phyloP scores from a whole-genome alignment of 2,113 vertebrate species.

The Phrynocephalus versicolor region DNA sequence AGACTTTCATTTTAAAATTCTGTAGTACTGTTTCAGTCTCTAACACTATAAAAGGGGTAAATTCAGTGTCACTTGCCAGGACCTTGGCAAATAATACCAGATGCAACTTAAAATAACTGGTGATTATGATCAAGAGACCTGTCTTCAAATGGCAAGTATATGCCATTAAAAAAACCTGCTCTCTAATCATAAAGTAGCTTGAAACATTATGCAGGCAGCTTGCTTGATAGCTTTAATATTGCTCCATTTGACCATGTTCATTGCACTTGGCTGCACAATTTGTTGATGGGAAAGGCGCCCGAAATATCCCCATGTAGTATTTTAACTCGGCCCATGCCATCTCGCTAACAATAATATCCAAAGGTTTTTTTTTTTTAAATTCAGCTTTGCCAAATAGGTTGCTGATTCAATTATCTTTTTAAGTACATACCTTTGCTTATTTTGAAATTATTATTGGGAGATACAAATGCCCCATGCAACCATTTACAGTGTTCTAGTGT shows the following conservation, averaged over 20 bases:
- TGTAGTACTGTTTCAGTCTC: slow-evolving; percentile 61
- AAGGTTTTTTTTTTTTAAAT: too few relatives aligned
- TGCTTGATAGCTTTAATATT: slow-evolving; percentile 70
- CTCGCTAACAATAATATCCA: slow-evolving; percentile 70
- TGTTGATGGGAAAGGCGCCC: slow-evolving; percentile 69
- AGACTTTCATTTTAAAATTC: slow-evolving; percentile 56
- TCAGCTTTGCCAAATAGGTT: neutral
- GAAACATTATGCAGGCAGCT: slow-evolving; percentile 49
- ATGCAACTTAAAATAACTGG: too few relatives aligned
- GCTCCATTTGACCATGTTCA: slow-evolving; percentile 66
- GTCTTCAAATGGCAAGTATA: slow-evolving; percentile 14
- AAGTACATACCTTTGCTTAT: slow-evolving; percentile 22
- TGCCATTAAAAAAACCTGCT: slow-evolving; percentile 3
- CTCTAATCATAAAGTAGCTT: slow-evolving; percentile 31
- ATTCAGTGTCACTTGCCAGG: slow-evolving; percentile 58
- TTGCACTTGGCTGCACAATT: slow-evolving; percentile 68
- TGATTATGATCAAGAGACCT: slow-evolving; percentile 28
- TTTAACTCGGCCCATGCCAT: slow-evolving; percentile 65
- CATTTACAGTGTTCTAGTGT: neutral
- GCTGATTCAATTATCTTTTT: neutral
- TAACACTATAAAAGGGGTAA: slow-evolving; percentile 62
- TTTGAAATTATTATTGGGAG: slow-evolving; percentile 55
- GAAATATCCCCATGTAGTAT: slow-evolving; percentile 64
- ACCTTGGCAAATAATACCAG: slow-evolving; percentile 16
- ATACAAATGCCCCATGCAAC: slow-evolving; percentile 44